A percentile compares a stretch with the other conserved stretches of the same genome.
Conservation (phyloP, 2,888 invertebrate species). For the Oligia strigilis region DNA sequence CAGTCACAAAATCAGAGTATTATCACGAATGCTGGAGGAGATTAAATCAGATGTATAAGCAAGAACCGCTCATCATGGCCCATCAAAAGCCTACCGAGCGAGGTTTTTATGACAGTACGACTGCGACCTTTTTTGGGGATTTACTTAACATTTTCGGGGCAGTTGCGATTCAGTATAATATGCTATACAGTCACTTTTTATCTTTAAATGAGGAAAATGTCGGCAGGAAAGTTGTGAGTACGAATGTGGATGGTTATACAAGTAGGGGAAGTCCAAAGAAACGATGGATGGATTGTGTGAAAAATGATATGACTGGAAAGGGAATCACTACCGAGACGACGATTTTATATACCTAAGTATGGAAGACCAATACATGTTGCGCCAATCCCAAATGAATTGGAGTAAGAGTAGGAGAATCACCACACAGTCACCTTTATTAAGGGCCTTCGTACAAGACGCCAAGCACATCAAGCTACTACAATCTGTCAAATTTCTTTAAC, state of each 20-base stretch:
- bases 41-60: slow-evolving; percentile 9
- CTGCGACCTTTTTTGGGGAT: slow-evolving; percentile 10
- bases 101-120: slow-evolving; percentile 12
- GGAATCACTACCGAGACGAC: background rate
- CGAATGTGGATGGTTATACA: background rate
- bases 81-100: slow-evolving; percentile 15
- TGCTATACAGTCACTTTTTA: too few relatives aligned
- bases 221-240: background rate
- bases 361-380: background rate
- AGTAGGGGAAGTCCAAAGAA: background rate
- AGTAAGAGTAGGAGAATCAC: background rate
- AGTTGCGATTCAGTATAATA: background rate
- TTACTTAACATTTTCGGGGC: background rate
- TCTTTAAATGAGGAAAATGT: background rate
- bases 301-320: background rate
- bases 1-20: slow-evolving; percentile 1
- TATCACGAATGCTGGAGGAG: background rate
- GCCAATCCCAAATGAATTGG: background rate
- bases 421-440: background rate
- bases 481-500: too few relatives aligned
- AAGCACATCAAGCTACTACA: too few relatives aligned
- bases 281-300: background rate
- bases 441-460: slow-evolving; percentile 8
- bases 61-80: slow-evolving; percentile 7
- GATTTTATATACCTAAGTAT: background rate